These are phyloP conservation scores for Synanceia verrucosa DNA, from an alignment of 2,797 vertebrate species.

Conservation along the genomic window DNA sequence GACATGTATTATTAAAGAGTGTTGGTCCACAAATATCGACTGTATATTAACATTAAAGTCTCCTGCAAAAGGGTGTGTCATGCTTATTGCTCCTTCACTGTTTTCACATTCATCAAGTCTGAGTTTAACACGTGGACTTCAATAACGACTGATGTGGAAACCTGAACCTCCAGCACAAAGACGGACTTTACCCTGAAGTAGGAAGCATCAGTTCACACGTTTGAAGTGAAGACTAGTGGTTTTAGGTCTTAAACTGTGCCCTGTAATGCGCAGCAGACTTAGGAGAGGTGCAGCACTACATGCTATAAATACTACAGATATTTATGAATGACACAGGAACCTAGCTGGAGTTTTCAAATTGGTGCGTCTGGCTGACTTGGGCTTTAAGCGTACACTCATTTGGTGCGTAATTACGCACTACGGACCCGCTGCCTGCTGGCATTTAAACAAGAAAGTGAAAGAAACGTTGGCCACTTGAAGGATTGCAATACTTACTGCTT, in stretches of 20 bases:
- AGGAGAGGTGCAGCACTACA: not conserved
- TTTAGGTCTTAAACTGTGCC: not conserved
- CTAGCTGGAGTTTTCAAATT: not conserved
- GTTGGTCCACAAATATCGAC: not conserved
- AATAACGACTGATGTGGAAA: slow-evolving; percentile 10
- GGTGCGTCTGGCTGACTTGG: not conserved
- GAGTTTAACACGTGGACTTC: not conserved
- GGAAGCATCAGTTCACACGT: not conserved
- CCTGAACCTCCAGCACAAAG: not conserved
- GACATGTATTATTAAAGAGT: not conserved
- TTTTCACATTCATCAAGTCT: not conserved
- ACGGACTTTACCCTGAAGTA: not conserved
- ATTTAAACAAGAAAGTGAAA: not conserved
- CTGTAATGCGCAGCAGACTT: not conserved
- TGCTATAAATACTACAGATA: not conserved
- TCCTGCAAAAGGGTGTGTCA: not conserved
- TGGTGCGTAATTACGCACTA: slow-evolving; percentile 68
- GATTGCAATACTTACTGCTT: slow-evolving; percentile 85
- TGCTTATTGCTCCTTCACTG: not conserved
- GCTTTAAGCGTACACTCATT: not conserved
- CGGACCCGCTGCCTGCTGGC: not conserved
- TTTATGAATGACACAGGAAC: not conserved
- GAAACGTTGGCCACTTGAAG: not conserved
- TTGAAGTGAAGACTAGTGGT: not conserved
- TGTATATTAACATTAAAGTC: not conserved